Evolutionary conservation across 2,113 vertebrate species (phyloP).

Genomic region (Oostethus manadensis): DNA sequence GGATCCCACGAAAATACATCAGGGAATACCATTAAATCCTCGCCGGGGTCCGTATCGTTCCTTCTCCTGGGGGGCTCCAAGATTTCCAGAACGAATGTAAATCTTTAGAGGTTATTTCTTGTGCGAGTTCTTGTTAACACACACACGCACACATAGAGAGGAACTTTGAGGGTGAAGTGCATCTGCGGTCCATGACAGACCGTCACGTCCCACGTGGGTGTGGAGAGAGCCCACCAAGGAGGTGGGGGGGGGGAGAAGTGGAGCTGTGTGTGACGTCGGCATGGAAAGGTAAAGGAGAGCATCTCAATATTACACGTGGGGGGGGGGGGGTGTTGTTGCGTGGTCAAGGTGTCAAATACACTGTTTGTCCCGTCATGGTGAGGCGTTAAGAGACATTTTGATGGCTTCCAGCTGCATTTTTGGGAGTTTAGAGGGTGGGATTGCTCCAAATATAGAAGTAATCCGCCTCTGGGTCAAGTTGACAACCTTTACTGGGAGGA

Average conservation of each 20-base stretch:
- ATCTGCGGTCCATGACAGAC: constrained; percentile 53
- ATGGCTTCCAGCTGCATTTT: constrained; percentile 5
- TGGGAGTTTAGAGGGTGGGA: too few relatives aligned
- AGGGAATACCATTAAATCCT: not conserved
- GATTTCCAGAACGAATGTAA: not conserved
- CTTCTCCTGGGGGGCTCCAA: not conserved
- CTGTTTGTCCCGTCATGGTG: constrained; percentile 2
- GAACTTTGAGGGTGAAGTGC: constrained; percentile 55
- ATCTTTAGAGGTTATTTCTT: constrained; percentile 5
- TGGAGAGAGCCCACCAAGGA: constrained; percentile 50
- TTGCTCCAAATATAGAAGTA: too few relatives aligned
- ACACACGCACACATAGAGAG: not conserved
- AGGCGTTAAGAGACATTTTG: not conserved
- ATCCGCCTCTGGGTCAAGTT: too few relatives aligned
- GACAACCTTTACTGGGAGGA: too few relatives aligned
- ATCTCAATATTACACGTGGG: not conserved
- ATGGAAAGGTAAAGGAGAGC: constrained; percentile 1
- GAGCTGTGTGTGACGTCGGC: constrained; percentile 5
- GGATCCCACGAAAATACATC: not conserved
- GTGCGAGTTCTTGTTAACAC: not conserved
- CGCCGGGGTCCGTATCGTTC: constrained; percentile 4
- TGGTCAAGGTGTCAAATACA: constrained; percentile 1
- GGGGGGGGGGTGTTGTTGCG: not conserved
- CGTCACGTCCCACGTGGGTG: constrained; percentile 53
- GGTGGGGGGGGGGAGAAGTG: constrained; percentile 20